phyloP scores from a whole-genome alignment of 2,797 vertebrate species.

The Tragopan temminckii region DNA sequence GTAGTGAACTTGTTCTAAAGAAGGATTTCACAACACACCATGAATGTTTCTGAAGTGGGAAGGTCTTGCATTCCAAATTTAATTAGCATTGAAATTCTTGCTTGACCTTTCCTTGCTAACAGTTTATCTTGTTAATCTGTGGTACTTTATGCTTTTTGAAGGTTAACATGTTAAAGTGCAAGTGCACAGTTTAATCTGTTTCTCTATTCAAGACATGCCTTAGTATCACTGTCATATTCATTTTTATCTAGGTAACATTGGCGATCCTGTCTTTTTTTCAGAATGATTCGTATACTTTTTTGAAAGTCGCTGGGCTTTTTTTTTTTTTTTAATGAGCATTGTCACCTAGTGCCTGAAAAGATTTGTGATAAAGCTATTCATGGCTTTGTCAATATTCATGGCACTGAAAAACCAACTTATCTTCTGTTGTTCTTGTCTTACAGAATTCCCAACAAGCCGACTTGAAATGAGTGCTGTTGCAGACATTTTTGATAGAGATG shows the following conservation, averaged over 20 bases:
- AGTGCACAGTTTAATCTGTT: background rate
- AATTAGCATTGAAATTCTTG: constrained; percentile 3
- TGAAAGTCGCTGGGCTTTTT: background rate
- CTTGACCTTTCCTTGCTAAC: background rate
- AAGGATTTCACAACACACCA: background rate
- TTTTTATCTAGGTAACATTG: background rate
- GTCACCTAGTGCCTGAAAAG: background rate
- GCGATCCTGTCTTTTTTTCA: background rate
- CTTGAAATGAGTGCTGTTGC: constrained; percentile 99
- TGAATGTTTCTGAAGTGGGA: background rate
- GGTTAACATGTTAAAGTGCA: background rate
- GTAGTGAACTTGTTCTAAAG: background rate
- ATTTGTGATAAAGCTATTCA: background rate
- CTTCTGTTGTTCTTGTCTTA: background rate
- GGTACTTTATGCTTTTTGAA: background rate
- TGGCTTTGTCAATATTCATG: background rate
- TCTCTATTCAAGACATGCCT: background rate
- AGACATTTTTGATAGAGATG: constrained; percentile 98
- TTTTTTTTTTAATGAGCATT: background rate
- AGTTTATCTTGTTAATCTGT: constrained; percentile 6
- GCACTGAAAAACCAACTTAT: background rate
- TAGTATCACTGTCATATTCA: background rate
- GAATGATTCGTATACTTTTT: background rate
- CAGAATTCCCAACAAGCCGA: constrained; percentile 97
- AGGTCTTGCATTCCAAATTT: background rate